These are phyloP conservation scores for Halcyon malimbica DNA, from an alignment of 2,113 vertebrate genomes.

Conservation along the genomic window DNA sequence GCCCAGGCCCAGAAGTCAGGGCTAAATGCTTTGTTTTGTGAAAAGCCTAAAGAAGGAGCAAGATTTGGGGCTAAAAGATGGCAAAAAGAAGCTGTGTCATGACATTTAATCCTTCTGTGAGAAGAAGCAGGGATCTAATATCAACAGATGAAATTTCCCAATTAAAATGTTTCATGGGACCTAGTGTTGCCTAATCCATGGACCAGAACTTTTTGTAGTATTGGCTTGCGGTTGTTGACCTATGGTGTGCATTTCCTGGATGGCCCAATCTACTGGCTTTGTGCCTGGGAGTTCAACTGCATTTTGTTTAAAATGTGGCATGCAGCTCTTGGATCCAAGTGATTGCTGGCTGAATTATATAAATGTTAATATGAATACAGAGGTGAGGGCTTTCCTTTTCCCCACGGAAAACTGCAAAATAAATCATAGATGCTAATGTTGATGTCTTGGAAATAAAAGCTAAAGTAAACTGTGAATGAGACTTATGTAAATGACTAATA, in stretches of 20 bases:
- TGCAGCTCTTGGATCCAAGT: neutral
- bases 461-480: constrained; percentile 55
- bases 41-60: neutral
- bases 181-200: neutral
- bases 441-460: constrained; percentile 40
- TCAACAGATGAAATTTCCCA: neutral
- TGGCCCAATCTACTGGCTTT: neutral
- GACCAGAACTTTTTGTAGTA: neutral
- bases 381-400: constrained; percentile 18
- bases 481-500: constrained; percentile 34
- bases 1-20: neutral
- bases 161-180: neutral
- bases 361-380: constrained; percentile 22
- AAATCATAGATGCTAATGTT: constrained; percentile 42
- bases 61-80: neutral
- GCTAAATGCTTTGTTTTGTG: neutral
- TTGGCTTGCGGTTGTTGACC: neutral
- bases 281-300: neutral
- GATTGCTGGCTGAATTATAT: constrained; percentile 11
- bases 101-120: neutral
- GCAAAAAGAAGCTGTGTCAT: neutral
- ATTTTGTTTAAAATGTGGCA: neutral
- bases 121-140: neutral
- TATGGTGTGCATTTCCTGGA: neutral
- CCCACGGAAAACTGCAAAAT: neutral